Conservation (phyloP, 2,888 invertebrate species). For the Carterocephalus palaemon region DNA sequence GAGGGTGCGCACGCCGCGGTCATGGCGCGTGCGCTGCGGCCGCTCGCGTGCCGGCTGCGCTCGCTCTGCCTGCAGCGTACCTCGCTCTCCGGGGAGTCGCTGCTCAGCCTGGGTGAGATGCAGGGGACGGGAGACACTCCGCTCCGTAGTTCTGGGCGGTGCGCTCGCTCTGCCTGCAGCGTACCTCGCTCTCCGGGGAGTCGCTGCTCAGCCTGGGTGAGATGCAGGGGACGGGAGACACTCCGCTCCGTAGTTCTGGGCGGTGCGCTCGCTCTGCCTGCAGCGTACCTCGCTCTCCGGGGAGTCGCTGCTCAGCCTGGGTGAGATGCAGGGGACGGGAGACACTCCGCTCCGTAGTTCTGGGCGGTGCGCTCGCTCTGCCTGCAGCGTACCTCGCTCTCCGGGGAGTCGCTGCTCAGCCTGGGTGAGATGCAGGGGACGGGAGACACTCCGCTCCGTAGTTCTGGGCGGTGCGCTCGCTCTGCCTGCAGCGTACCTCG, state of each 20-base stretch:
- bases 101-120: slow-evolving; percentile 85
- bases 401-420: slow-evolving; percentile 85
- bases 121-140: no score
- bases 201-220: slow-evolving; percentile 86
- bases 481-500: no score
- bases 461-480: no score
- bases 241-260: no score
- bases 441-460: no score
- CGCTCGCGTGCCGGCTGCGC: slow-evolving; percentile 82
- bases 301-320: slow-evolving; percentile 85
- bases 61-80: slow-evolving; percentile 89
- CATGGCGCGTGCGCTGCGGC: slow-evolving; percentile 84
- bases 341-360: no score
- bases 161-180: slow-evolving; percentile 87
- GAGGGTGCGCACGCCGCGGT: slow-evolving; percentile 85
- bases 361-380: slow-evolving; percentile 86
- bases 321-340: no score
- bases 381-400: slow-evolving; percentile 86
- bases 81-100: slow-evolving; percentile 84
- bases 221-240: no score
- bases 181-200: slow-evolving; percentile 85
- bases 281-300: slow-evolving; percentile 88
- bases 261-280: slow-evolving; percentile 85
- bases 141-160: no score
- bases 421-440: slow-evolving; percentile 86